A percentile compares a stretch with the other conserved stretches of the same genome.
Conservation (phyloP, 2,888 invertebrate genomes). For the Elaeidobius kamerunicus region DNA sequence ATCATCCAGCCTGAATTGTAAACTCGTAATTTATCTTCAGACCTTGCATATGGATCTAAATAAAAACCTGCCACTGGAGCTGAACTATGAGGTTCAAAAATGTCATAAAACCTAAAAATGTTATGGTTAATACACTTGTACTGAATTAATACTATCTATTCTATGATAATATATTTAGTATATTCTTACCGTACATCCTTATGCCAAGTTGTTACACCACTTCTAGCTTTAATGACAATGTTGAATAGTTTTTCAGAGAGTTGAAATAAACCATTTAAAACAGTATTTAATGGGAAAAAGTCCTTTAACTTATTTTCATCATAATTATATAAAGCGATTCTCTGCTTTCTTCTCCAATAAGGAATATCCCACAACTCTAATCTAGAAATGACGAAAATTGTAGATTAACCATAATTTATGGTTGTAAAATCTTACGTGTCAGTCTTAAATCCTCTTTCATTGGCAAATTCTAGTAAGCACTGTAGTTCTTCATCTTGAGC, state of each 20-base stretch:
- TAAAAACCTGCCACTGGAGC: constrained; percentile 79
- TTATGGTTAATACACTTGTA: not conserved
- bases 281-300: constrained; percentile 80
- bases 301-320: constrained; percentile 70
- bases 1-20: constrained; percentile 74
- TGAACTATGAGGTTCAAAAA: constrained; percentile 65
- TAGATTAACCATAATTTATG: not conserved
- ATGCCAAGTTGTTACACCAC: constrained; percentile 75
- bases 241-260: constrained; percentile 76
- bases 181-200: constrained; percentile 61
- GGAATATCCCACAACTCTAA: constrained; percentile 82
- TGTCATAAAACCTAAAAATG: constrained; percentile 62
- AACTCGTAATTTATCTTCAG: constrained; percentile 60
- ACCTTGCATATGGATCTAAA: constrained; percentile 74
- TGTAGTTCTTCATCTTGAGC: constrained; percentile 74
- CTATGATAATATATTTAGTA: too few species aligned
- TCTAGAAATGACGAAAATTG: constrained; percentile 41
- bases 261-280: constrained; percentile 74
- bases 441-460: constrained; percentile 66
- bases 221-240: constrained; percentile 67
- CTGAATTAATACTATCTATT: too few species aligned
- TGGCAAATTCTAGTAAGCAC: constrained; percentile 68
- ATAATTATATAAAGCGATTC: constrained; percentile 58
- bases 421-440: constrained; percentile 29
- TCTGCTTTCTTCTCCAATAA: constrained; percentile 82